Base-by-base conservation (phyloP, 2,113 vertebrate genomes). In the Ageneiosus marmoratus region DNA sequence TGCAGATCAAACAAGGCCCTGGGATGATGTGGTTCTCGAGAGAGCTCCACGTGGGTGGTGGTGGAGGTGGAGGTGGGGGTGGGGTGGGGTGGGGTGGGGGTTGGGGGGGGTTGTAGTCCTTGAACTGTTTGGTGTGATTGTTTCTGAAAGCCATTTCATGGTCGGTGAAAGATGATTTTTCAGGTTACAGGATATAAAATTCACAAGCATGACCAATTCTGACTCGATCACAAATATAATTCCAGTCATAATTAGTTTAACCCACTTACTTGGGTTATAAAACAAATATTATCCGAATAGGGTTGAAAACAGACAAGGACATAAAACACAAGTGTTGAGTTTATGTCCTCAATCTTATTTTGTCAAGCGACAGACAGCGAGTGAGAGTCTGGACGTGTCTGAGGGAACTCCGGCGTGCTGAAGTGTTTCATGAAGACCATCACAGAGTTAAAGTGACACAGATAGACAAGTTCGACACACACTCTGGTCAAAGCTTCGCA, bases 361-460 rank as follows among this genome's bases (percentile, higher is more conserved):
- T 11, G 18, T 44, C 20, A 7, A 37, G 18, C 32, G 34, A 67
- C 63, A 67, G 18, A 34, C 63, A 44, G 37, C n/a, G 46, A 53
- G 27, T 3, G 22, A 67, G 77, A 32, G 24, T 13, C 79, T 41
- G 56, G 20, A 55, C 50, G 1, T 18, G 50, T 51, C 50, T 51
- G 50, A 51, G 15, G 50, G 50, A 3, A 41, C 4, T 16, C 13
- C 48, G 12, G 55, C 50, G 46, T 20, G 46, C 16, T 50, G 15
- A 13, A 60, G n/a, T 60, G 41, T 79, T 65, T 79, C 10, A 41
- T 55, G 24, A 55, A 22, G 50, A 56, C 63, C 79, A 72, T 56
- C 48, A 55, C 10, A 44, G 50, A 81, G 79, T 46, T 70, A 46
- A 41, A 41, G 22, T 8, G 34, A 60, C 46, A 46, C 16, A 22